A percentile compares a stretch with the other conserved stretches of the same genome.
Evolutionary conservation across 2,797 vertebrate species (phyloP).

Genomic region (Chelonia mydas): DNA sequence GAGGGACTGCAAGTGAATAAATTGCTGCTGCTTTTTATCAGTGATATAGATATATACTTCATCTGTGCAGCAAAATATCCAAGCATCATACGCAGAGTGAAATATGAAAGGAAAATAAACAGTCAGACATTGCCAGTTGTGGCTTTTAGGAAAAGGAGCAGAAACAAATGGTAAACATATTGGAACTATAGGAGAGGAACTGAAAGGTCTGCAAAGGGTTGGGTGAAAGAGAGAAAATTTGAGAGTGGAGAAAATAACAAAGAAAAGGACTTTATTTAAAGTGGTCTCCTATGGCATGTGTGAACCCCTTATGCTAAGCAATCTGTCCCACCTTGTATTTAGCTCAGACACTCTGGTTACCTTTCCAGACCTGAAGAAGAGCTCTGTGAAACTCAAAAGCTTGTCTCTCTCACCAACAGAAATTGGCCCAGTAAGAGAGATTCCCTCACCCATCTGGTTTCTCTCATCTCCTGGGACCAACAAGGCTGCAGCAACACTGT

Average conservation of each 20-base stretch:
- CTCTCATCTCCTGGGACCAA: background rate
- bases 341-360: background rate
- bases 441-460: background rate
- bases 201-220: background rate
- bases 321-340: background rate
- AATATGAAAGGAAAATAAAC: background rate
- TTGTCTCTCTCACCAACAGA: background rate
- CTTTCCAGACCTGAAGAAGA: background rate
- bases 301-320: background rate
- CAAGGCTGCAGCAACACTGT: background rate
- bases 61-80: background rate
- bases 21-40: background rate
- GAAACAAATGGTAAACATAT: background rate
- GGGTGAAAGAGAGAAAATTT: background rate
- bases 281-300: background rate
- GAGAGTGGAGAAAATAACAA: background rate
- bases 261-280: background rate
- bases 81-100: background rate
- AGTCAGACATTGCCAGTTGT: background rate
- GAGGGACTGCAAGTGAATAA: background rate
- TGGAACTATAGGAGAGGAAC: background rate
- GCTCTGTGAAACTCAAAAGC: background rate
- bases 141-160: background rate
- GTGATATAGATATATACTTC: background rate
- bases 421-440: background rate